phyloP scores from a whole-genome alignment of 2,113 vertebrate genomes.

The Nannobrachium achirus region DNA sequence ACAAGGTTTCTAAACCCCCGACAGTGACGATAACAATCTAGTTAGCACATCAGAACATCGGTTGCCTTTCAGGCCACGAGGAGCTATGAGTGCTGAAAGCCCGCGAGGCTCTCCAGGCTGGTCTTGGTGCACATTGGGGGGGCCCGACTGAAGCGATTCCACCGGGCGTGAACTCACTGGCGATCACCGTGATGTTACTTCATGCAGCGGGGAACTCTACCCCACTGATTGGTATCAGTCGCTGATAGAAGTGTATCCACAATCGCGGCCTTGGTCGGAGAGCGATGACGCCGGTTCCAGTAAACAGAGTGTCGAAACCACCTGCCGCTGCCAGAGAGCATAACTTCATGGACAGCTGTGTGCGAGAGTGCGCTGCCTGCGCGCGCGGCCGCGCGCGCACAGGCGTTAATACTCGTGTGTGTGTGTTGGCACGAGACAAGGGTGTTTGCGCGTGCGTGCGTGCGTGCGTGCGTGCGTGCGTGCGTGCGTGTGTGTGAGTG shows the following conservation, averaged over 20 bases:
- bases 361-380: slow-evolving; percentile 4
- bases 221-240: neutral
- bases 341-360: slow-evolving; percentile 39
- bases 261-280: slow-evolving; percentile 16
- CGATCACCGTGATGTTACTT: too few species aligned
- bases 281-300: slow-evolving; percentile 43
- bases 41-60: too few species aligned
- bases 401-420: slow-evolving; percentile 16
- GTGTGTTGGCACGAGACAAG: neutral
- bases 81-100: too few species aligned
- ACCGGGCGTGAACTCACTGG: too few species aligned
- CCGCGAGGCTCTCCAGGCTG: too few species aligned
- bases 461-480: slow-evolving; percentile 8
- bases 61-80: too few species aligned
- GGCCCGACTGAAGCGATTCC: too few species aligned
- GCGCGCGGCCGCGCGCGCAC: slow-evolving; percentile 14
- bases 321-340: slow-evolving; percentile 64
- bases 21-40: too few species aligned
- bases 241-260: slow-evolving; percentile 18
- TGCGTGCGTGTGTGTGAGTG: slow-evolving; percentile 32
- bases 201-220: too few species aligned
- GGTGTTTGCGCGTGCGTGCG: slow-evolving; percentile 3
- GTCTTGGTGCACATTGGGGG: too few species aligned
- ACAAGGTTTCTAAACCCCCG: too few species aligned
- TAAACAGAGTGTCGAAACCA: slow-evolving; percentile 50